These are phyloP conservation scores for Pyrgilauda ruficollis DNA, from an alignment of 2,113 vertebrate genomes.

Conservation along the genomic window DNA sequence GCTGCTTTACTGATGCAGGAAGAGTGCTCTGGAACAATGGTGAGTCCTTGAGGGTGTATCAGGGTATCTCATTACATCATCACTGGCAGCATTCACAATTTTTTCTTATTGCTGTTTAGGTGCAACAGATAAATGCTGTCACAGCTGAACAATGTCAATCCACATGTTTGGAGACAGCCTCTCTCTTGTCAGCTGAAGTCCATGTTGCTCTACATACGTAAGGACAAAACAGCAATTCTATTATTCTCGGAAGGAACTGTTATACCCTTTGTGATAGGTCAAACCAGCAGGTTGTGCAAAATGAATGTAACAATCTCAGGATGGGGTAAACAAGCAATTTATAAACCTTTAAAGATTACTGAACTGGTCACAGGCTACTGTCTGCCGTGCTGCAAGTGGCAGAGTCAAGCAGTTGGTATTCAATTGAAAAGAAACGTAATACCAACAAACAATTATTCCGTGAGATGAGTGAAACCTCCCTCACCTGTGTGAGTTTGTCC, in stretches of 20 bases:
- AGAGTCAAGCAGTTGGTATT: neutral
- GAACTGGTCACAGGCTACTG: neutral
- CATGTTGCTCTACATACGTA: neutral
- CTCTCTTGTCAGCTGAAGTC: neutral
- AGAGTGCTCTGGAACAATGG: neutral
- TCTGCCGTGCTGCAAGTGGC: neutral
- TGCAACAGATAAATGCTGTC: neutral
- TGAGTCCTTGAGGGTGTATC: neutral
- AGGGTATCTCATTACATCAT: neutral
- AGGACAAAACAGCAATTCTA: neutral
- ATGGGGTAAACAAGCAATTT: neutral
- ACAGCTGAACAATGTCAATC: neutral
- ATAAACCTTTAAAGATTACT: neutral
- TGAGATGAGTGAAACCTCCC: neutral
- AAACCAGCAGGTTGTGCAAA: neutral
- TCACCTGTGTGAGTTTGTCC: conserved; percentile 92
- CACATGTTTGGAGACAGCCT: neutral
- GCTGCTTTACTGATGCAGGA: neutral
- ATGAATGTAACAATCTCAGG: neutral
- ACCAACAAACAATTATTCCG: neutral
- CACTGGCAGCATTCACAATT: neutral
- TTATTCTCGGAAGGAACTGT: neutral
- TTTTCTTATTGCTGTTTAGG: neutral
- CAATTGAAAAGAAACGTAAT: neutral
- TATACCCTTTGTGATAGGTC: neutral